phyloP scores from a whole-genome alignment of 35 echinoderm and acorn worm genomes.

The Apostichopus japonicus region DNA sequence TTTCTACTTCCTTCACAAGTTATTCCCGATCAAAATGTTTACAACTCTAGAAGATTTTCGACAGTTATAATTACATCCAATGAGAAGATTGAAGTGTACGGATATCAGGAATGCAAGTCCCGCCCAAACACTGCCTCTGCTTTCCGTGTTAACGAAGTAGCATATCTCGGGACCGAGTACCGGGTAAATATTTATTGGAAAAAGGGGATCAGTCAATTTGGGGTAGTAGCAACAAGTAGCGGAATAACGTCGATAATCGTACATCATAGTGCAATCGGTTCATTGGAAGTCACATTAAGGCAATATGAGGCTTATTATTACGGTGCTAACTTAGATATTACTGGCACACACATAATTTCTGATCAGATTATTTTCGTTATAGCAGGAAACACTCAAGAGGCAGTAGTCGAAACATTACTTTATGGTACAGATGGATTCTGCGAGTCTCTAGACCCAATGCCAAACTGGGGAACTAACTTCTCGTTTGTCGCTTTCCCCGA shows the following conservation, averaged over 20 bases:
- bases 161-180: background rate
- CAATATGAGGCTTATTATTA: background rate
- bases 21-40: background rate
- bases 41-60: background rate
- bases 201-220: background rate
- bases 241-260: background rate
- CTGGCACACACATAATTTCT: background rate
- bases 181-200: background rate
- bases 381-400: background rate
- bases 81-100: background rate
- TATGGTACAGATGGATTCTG: background rate
- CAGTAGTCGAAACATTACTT: background rate
- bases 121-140: background rate
- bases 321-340: background rate
- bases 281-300: background rate
- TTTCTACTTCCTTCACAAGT: slow-evolving; percentile 2
- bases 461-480: background rate
- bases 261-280: background rate
- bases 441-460: background rate
- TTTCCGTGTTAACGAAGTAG: background rate
- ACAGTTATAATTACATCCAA: background rate
- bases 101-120: background rate
- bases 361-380: background rate
- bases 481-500: background rate
- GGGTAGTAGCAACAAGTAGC: background rate